These are phyloP conservation scores for Muntiacus reevesi DNA, from an alignment of 2,113 vertebrate genomes.

Conservation along the genomic window DNA sequence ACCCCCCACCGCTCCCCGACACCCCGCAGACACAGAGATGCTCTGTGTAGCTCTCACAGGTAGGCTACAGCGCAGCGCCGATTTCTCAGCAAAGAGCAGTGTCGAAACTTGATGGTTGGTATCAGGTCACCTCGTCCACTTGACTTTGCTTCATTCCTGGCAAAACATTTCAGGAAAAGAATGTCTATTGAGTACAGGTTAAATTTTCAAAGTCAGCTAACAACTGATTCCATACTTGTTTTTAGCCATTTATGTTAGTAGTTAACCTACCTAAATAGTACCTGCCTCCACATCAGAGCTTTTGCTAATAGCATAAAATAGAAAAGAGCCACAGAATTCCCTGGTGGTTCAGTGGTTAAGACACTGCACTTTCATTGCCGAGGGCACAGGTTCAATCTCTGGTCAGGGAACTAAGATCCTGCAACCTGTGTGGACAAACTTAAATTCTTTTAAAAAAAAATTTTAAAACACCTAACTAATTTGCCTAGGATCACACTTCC, in stretches of 20 bases:
- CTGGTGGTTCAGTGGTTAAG: background rate
- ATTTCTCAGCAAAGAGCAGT: conserved; percentile 94
- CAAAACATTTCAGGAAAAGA: conserved; percentile 21
- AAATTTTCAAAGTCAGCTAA: background rate
- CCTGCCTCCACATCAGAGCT: background rate
- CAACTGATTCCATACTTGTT: background rate
- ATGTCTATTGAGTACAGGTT: background rate
- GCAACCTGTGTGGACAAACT: background rate
- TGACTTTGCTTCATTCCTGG: conserved; percentile 91
- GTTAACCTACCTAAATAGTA: background rate
- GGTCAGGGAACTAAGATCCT: background rate
- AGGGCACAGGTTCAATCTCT: background rate
- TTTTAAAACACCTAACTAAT: background rate
- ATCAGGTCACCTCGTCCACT: conserved; percentile 89
- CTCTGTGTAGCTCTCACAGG: conserved; percentile 81
- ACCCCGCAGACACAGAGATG: background rate
- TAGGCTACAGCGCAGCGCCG: conserved; percentile 92
- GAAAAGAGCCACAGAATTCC: background rate
- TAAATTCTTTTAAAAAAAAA: background rate
- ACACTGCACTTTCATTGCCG: background rate
- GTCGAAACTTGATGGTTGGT: conserved; percentile 94
- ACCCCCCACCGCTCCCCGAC: background rate
- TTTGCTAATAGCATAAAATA: conserved; percentile 19
- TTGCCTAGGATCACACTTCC: background rate
- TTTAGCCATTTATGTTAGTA: background rate